phyloP scores from a whole-genome alignment of 2,113 vertebrate genomes.

The Cardinalis cardinalis region DNA sequence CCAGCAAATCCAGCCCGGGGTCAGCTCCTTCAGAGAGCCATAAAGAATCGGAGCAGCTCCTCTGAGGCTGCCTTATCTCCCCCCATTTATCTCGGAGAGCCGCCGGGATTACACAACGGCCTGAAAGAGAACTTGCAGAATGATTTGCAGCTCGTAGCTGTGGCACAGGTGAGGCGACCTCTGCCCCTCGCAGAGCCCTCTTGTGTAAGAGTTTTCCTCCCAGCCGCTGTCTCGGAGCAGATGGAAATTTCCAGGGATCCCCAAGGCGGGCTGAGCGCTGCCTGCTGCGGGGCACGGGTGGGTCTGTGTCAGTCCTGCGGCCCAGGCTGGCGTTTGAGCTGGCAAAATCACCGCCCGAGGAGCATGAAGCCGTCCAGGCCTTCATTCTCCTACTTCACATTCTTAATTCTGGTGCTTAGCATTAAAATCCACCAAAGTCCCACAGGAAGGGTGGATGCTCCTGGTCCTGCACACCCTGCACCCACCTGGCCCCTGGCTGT shows the following conservation, averaged over 20 bases:
- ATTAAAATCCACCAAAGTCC: not conserved
- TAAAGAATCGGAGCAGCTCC: not conserved
- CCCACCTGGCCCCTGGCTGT: rapidly evolving
- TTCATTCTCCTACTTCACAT: not conserved
- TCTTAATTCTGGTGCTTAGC: not conserved
- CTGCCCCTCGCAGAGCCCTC: not conserved
- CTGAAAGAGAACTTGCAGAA: not conserved
- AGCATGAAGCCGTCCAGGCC: not conserved
- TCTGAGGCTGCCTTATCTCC: conserved; percentile 40
- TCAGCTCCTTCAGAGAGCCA: not conserved
- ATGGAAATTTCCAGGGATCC: conserved; percentile 61
- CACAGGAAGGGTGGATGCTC: not conserved
- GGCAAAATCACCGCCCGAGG: not conserved
- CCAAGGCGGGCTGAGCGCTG: rapidly evolving
- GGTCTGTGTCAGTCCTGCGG: not conserved
- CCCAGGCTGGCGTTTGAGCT: not conserved
- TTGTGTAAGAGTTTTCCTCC: not conserved
- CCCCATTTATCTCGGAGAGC: not conserved
- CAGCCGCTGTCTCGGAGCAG: not conserved
- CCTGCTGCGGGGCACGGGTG: not conserved
- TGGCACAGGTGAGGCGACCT: not conserved
- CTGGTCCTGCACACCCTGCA: not conserved
- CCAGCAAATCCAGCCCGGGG: not conserved
- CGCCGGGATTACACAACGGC: conserved; percentile 1
- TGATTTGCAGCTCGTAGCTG: not conserved